Evolutionary conservation across 1,140 invertebrate species (phyloP).

Genomic region (Teleogryllus occipitalis): DNA sequence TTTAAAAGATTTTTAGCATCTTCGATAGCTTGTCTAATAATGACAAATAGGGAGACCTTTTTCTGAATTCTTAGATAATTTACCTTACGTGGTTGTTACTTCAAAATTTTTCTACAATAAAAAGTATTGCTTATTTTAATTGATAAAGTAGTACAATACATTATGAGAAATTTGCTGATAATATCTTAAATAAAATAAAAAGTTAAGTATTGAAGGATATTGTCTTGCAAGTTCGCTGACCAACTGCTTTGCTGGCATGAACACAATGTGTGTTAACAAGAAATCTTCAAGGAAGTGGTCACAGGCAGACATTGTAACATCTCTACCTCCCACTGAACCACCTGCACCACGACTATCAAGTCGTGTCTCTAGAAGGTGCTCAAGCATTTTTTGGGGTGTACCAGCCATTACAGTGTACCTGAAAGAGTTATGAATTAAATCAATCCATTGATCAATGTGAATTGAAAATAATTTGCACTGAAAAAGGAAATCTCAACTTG

Average conservation of each 20-base stretch:
- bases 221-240: slow-evolving; percentile 66
- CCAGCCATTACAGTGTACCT: slow-evolving; percentile 87
- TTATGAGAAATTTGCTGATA: too few relatives aligned
- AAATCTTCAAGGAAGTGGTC: slow-evolving; percentile 80
- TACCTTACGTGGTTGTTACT: too few relatives aligned
- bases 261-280: slow-evolving; percentile 78
- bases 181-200: too few relatives aligned
- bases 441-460: too few relatives aligned
- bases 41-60: too few relatives aligned
- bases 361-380: slow-evolving; percentile 75
- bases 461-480: too few relatives aligned
- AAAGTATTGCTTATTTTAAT: too few relatives aligned
- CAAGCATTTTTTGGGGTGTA: slow-evolving; percentile 78
- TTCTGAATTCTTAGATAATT: too few relatives aligned
- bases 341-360: slow-evolving; percentile 47
- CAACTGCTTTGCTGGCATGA: slow-evolving; percentile 69
- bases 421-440: slow-evolving; percentile 22
- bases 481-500: too few relatives aligned
- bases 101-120: too few relatives aligned
- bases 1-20: background rate
- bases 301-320: slow-evolving; percentile 33
- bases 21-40: too few relatives aligned
- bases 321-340: slow-evolving; percentile 35
- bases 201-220: slow-evolving; percentile 53
- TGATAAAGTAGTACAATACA: too few relatives aligned